Evolutionary conservation across 1,140 invertebrate genomes (phyloP).

Genomic region (Caenorhabditis inopinata): DNA sequence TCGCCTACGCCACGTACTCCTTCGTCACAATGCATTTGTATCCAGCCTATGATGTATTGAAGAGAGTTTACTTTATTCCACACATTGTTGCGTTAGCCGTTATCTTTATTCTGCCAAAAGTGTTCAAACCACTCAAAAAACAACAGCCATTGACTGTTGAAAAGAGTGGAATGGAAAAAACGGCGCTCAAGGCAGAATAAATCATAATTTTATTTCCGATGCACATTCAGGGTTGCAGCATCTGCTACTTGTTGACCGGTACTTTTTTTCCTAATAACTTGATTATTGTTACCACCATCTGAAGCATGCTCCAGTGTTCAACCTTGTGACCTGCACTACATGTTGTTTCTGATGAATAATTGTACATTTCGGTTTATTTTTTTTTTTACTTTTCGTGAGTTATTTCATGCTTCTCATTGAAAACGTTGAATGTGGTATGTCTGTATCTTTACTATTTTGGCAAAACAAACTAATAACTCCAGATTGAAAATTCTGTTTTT

Average conservation of each 20-base stretch:
- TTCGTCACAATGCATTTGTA: slow-evolving; percentile 72
- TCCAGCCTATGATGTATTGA: slow-evolving; percentile 34
- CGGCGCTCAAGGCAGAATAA: background rate
- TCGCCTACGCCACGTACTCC: slow-evolving; percentile 83
- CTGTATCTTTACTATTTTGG: too few species aligned
- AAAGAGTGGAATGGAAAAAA: background rate
- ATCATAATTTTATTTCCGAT: background rate
- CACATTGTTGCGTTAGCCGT: slow-evolving; percentile 45
- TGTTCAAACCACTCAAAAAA: slow-evolving; percentile 30
- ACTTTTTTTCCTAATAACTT: background rate
- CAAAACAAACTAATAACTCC: too few species aligned
- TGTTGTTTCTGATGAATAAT: slow-evolving; percentile 6
- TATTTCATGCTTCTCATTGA: too few species aligned
- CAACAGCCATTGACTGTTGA: background rate
- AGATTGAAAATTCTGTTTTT: too few species aligned
- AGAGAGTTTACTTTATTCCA: slow-evolving; percentile 40
- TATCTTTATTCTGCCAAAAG: slow-evolving; percentile 36
- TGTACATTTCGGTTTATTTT: slow-evolving; percentile 5
- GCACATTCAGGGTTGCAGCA: background rate
- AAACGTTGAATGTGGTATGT: too few species aligned
- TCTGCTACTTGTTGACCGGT: background rate
- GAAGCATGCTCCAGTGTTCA: background rate
- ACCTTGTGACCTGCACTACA: background rate
- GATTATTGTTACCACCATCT: background rate
- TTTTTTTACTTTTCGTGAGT: too few species aligned